Base-by-base conservation (phyloP, 1,140 invertebrate genomes). In the Sitophilus oryzae region DNA sequence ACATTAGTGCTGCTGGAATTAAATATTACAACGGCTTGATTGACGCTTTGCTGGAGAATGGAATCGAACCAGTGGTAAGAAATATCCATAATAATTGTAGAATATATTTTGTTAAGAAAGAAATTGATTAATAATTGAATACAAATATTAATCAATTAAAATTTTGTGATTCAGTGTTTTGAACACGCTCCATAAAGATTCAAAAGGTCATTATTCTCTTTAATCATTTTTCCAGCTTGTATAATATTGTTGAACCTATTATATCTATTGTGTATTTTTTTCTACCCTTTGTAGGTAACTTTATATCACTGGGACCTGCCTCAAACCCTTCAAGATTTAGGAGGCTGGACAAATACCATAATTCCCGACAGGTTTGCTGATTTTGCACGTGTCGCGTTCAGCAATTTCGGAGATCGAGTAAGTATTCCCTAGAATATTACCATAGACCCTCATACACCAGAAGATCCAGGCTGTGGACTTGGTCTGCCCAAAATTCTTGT, bases 21-120 rank as follows among this genome's bases (percentile, higher is more conserved):
- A 66, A 74, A 2, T 85, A 84, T 64, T 86, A 86, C 66, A 79
- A 83, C 51, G 75, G 77, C 20, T 65, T 86, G 0, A 77, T 85
- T 14, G 70, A 82, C 63, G 76, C 76, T 52, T 66, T 86, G 2
- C 60, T 79, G 0, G 70, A 69, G 34, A 75, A 78, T 37, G 76
- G 76, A 35, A 84, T 85, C 34, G 67, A 78, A 62, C 82, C 83
- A 2, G 68, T 84, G 70, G 81, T 85, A 64, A 80, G 15, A n/a
- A n/a, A n/a, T n/a, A n/a, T n/a, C n/a, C n/a, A n/a, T n/a, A n/a
- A n/a, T n/a, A n/a, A n/a, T n/a, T n/a, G n/a, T n/a, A n/a, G n/a
- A n/a, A n/a, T n/a, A n/a, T 9, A n/a, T 38, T 38, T 14, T 38
- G 9, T 38, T 38, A 8, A 8, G 9, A 38, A 6, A 5, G 4